Evolutionary conservation across 2,797 vertebrate species (phyloP).

Genomic region (Halcyon smyrnensis): DNA sequence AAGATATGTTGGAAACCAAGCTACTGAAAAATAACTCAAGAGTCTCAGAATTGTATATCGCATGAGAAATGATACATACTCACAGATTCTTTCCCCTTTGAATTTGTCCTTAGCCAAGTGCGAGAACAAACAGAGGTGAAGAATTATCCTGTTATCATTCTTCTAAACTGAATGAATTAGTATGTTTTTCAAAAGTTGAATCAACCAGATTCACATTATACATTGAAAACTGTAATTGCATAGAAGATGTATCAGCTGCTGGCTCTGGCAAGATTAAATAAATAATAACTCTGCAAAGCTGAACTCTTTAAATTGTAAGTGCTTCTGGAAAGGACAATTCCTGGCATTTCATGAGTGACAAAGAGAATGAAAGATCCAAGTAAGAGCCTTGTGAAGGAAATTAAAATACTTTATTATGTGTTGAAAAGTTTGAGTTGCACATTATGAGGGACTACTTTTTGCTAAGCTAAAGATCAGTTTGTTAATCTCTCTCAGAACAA

Average conservation of each 20-base stretch:
- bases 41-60: background rate
- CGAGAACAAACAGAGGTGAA: background rate
- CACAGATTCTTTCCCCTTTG: background rate
- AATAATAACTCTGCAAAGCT: background rate
- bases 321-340: constrained; percentile 1
- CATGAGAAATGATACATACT: background rate
- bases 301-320: background rate
- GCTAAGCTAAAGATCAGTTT: background rate
- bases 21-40: background rate
- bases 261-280: background rate
- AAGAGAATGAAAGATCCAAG: background rate
- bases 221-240: background rate
- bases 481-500: background rate
- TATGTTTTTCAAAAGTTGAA: background rate
- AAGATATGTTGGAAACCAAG: background rate
- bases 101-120: background rate
- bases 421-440: background rate
- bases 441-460: background rate
- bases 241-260: background rate
- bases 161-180: background rate
- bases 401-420: constrained; percentile 25
- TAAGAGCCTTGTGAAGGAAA: background rate
- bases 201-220: background rate
- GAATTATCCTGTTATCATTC: background rate
- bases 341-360: background rate